These are phyloP conservation scores for Limosa lapponica DNA, from an alignment of 2,797 vertebrate genomes.

Conservation along the genomic window DNA sequence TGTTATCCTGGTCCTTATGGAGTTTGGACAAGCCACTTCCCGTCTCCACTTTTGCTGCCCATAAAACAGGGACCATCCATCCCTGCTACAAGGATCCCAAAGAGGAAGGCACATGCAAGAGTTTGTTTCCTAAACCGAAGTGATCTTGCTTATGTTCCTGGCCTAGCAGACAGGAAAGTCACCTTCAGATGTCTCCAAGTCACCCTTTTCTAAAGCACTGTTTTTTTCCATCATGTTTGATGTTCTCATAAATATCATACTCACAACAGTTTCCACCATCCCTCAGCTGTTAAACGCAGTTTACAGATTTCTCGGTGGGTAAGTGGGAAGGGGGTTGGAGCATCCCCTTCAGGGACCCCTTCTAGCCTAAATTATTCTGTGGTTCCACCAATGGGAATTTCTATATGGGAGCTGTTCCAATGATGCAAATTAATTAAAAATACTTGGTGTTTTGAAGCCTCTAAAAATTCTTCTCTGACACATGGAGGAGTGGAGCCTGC, in stretches of 20 bases:
- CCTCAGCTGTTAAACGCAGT: not conserved
- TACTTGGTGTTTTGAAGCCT: not conserved
- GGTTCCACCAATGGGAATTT: not conserved
- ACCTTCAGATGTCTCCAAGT: not conserved
- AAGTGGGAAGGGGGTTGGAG: not conserved
- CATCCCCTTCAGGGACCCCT: not conserved
- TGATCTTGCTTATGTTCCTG: not conserved
- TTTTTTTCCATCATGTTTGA: not conserved
- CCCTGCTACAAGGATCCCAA: not conserved
- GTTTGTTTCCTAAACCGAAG: not conserved
- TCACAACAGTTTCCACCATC: not conserved
- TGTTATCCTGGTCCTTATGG: not conserved
- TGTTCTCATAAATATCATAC: not conserved
- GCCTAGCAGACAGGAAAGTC: not conserved
- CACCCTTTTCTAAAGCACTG: not conserved
- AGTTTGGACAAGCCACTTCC: not conserved
- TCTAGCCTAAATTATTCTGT: not conserved
- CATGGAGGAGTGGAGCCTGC: not conserved
- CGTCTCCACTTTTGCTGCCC: fast-evolving
- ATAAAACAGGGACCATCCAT: not conserved
- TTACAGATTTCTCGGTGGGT: not conserved
- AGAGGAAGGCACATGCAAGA: not conserved
- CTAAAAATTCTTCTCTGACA: not conserved
- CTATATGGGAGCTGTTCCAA: not conserved
- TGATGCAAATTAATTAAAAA: not conserved